Evolutionary conservation across 2,113 vertebrate species (phyloP).

Genomic region (Mustela nigripes): DNA sequence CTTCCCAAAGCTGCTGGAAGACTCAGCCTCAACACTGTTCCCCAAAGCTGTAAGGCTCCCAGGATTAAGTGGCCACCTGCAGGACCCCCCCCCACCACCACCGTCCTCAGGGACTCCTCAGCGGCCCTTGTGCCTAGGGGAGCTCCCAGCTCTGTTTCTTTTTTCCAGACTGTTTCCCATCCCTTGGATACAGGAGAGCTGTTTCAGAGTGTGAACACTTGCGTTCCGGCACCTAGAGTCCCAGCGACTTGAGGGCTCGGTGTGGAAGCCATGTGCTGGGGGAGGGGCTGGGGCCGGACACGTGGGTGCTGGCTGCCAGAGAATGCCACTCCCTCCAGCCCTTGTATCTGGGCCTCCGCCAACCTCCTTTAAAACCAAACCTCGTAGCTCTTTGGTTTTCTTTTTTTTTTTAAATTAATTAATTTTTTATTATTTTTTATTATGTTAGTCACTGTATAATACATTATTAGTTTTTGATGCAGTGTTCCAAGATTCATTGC

Average conservation of each 20-base stretch:
- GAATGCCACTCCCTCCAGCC: fast-evolving
- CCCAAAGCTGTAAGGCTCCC: background rate
- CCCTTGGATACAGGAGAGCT: background rate
- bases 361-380: background rate
- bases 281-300: background rate
- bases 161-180: background rate
- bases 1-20: background rate
- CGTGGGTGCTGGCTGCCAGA: fast-evolving
- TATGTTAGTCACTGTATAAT: too few species aligned
- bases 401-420: too few species aligned
- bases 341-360: too few species aligned
- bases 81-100: background rate
- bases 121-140: background rate
- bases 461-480: too few species aligned
- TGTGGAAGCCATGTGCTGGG: background rate
- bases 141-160: background rate
- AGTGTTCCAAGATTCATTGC: too few species aligned
- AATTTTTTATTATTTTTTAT: too few species aligned
- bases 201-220: background rate
- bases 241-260: fast-evolving
- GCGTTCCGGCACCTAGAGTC: background rate
- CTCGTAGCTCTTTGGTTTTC: too few species aligned
- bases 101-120: fast-evolving
- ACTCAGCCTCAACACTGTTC: background rate
- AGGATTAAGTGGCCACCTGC: background rate